Base-by-base conservation (phyloP, 2,113 vertebrate species). In the Microcebus lehilahytsara region DNA sequence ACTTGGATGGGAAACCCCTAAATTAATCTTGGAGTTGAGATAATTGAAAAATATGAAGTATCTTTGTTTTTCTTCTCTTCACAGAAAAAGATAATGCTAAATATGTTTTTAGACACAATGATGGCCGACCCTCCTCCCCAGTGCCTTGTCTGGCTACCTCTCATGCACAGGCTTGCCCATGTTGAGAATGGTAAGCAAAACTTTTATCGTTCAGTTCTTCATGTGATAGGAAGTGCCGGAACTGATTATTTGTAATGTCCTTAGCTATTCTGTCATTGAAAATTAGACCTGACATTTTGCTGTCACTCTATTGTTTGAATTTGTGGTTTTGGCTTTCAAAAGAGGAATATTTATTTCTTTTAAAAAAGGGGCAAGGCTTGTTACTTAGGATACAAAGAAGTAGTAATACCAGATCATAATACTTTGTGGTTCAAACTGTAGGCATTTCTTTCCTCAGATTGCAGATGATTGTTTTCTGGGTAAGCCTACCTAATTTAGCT, bases 91-190 rank as follows among this genome's bases (percentile, higher is more conserved):
- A 99, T 99, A 91, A 99, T 98, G 98, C 98, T 99, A 86, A 99
- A 99, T 98, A 99, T 99, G 97, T 99, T 99, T 98, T 97, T 99
- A 98, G 99, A 99, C 96, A 99, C 99, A 2, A 94, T 99, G 98
- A 99, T 99, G 99, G 99, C 99, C 0, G 99, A 99, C 51, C 99
- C 99, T 19, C 99, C 99, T 58, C 99, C 99, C 27, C 99, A 99
- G 99, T 99, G 99, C 99, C 99, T 99, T 97, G 99, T 99, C 60
- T 99, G 99, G 99, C 98, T 99, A 69, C 99, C 99, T 71, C 99
- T 99, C 98, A 98, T 99, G 99, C 99, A 99, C 98, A 99, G 99
- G 98, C 99, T 99, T 16, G 99, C 99, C 97, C 99, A 99, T 40
- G 99, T 99, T 4, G 99, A 99, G 98, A 99, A 99, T 40, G 99